phyloP scores from a whole-genome alignment of 1,140 invertebrate genomes.

The Telenomus remus region DNA sequence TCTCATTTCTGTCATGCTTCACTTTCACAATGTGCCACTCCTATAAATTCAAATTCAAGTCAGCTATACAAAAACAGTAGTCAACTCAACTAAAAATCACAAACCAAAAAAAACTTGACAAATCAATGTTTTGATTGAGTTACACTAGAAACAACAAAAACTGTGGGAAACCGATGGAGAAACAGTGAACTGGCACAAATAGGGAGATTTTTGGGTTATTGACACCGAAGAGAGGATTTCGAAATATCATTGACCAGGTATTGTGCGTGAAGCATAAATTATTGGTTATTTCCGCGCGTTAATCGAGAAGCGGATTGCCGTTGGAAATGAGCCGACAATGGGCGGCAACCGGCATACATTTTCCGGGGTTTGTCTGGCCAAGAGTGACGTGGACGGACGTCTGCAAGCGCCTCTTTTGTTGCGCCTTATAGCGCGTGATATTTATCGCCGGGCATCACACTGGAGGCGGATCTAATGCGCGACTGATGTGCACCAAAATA shows the following conservation, averaged over 20 bases:
- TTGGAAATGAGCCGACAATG: slow-evolving; percentile 29
- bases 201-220: not conserved
- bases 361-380: slow-evolving; percentile 6
- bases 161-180: too few relatives aligned
- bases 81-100: not conserved
- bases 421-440: slow-evolving; percentile 38
- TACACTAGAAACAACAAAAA: too few relatives aligned
- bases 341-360: slow-evolving; percentile 10
- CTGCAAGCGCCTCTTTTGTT: slow-evolving; percentile 38
- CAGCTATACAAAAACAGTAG: too few relatives aligned
- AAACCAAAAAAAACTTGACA: not conserved
- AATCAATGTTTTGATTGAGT: too few relatives aligned
- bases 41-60: too few relatives aligned
- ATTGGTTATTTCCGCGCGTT: slow-evolving; percentile 29
- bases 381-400: slow-evolving; percentile 9
- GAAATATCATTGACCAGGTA: slow-evolving; percentile 14
- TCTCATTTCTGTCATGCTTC: too few relatives aligned
- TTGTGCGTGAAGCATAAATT: slow-evolving; percentile 27
- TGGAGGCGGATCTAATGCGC: slow-evolving; percentile 36
- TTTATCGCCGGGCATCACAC: slow-evolving; percentile 39
- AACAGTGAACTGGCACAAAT: too few relatives aligned
- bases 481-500: slow-evolving; percentile 6
- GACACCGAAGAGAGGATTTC: not conserved
- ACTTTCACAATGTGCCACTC: too few relatives aligned
- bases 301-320: slow-evolving; percentile 24